These are phyloP conservation scores for Festucalex cinctus DNA, from an alignment of 2,113 vertebrate species.

Conservation along the genomic window DNA sequence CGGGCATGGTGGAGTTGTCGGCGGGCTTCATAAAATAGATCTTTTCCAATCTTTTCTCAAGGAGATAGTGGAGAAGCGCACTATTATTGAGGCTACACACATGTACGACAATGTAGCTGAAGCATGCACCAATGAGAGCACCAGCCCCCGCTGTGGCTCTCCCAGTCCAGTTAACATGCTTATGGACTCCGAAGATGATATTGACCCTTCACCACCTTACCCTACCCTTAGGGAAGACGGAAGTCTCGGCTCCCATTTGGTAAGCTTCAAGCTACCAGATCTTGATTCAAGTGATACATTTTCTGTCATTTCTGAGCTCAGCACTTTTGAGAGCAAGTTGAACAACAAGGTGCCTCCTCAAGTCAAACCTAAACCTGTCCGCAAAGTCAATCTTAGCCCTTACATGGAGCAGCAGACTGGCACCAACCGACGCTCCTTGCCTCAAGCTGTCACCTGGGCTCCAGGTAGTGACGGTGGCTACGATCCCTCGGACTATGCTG, in stretches of 20 bases:
- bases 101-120: conserved; percentile 93
- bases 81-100: conserved; percentile 86
- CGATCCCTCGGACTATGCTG: conserved; percentile 94
- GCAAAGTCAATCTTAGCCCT: conserved; percentile 78
- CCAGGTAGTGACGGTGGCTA: conserved; percentile 80
- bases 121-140: conserved; percentile 83
- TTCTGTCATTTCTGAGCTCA: conserved; percentile 79
- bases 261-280: conserved; percentile 83
- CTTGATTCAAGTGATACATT: conserved; percentile 82
- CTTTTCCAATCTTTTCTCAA: conserved; percentile 87
- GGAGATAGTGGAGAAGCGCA: conserved; percentile 89
- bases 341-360: conserved; percentile 92
- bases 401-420: conserved; percentile 78
- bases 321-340: conserved; percentile 83
- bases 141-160: conserved; percentile 84
- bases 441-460: conserved; percentile 80
- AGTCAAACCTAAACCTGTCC: conserved; percentile 85
- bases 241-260: conserved; percentile 69
- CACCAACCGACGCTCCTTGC: conserved; percentile 77
- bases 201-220: conserved; percentile 76
- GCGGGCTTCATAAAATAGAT: conserved; percentile 84
- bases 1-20: conserved; percentile 76
- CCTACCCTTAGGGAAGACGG: conserved; percentile 77
- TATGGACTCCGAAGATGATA: conserved; percentile 90
- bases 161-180: conserved; percentile 84